phyloP scores from a whole-genome alignment of 2,113 vertebrate genomes.

The Apeltes quadracus region DNA sequence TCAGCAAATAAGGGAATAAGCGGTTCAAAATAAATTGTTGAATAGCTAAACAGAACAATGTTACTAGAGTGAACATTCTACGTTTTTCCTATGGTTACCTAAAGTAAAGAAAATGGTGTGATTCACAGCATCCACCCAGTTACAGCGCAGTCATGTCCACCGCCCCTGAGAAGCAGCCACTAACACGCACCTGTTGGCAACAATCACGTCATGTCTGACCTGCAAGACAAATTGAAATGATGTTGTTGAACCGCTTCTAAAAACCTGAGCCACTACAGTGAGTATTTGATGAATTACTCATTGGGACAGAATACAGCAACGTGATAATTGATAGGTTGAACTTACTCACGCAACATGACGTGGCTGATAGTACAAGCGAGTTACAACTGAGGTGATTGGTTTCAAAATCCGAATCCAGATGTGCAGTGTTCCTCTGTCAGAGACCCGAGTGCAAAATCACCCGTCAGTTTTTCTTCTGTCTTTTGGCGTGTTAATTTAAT shows the following conservation, averaged over 20 bases:
- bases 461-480: conserved; percentile 72
- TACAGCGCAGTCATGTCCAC: neutral
- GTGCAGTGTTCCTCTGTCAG: conserved; percentile 34
- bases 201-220: neutral
- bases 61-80: neutral
- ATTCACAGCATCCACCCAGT: neutral
- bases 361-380: conserved; percentile 25
- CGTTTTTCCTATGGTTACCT: neutral
- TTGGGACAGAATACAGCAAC: conserved; percentile 10
- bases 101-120: neutral
- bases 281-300: conserved; percentile 15
- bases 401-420: conserved; percentile 81
- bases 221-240: neutral
- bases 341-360: neutral
- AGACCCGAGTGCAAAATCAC: conserved; percentile 57
- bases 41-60: too few relatives aligned
- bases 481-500: conserved; percentile 87
- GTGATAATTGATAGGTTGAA: conserved; percentile 26
- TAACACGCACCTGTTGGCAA: too few relatives aligned
- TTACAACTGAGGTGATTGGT: conserved; percentile 83
- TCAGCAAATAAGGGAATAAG: neutral
- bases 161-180: neutral
- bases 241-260: neutral
- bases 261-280: neutral
- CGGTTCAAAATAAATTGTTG: neutral